These are phyloP conservation scores for Anarrhichthys ocellatus DNA, from an alignment of 2,113 vertebrate genomes.

Conservation along the genomic window DNA sequence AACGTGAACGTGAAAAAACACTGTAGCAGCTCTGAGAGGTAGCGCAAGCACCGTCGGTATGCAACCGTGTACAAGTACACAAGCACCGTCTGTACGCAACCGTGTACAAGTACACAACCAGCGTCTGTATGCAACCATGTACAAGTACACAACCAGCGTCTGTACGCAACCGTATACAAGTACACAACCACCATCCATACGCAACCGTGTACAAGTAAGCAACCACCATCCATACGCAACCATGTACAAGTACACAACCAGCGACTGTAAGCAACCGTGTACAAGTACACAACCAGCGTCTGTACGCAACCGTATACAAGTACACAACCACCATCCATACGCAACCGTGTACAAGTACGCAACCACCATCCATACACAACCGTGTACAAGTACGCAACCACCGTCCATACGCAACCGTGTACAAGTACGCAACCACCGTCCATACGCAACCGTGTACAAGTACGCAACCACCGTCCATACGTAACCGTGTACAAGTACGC, in stretches of 20 bases:
- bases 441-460: too few species aligned
- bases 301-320: too few species aligned
- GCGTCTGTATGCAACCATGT: too few species aligned
- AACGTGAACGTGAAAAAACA: constrained; percentile 34
- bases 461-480: constrained; percentile 41
- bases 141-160: too few species aligned
- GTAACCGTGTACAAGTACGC: constrained; percentile 10
- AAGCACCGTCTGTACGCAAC: constrained; percentile 8
- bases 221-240: too few species aligned
- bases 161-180: background rate
- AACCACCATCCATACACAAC: constrained; percentile 2
- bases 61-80: too few species aligned
- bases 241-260: background rate
- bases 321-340: too few species aligned
- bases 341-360: too few species aligned
- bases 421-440: background rate
- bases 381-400: background rate
- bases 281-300: background rate
- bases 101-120: too few species aligned
- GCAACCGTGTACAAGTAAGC: too few species aligned
- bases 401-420: background rate
- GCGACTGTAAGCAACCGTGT: background rate
- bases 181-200: background rate
- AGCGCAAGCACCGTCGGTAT: constrained; percentile 50
- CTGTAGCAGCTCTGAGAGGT: constrained; percentile 52